Conservation (phyloP, 2,113 vertebrate genomes). For the Dascyllus trimaculatus region DNA sequence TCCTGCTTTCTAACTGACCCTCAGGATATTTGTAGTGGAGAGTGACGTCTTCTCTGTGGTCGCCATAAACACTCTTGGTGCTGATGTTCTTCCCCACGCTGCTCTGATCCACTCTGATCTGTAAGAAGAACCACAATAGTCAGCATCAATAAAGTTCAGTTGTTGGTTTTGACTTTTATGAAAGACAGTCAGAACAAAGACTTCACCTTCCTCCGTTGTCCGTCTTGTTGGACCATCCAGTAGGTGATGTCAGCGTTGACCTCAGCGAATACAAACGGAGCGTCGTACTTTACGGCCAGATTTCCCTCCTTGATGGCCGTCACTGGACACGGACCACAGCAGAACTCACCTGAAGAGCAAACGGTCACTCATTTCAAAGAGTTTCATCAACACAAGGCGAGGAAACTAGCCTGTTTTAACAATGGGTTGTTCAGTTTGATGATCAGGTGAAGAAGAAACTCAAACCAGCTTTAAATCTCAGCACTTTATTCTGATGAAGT, state of each 20-base stretch:
- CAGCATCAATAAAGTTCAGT: too few species aligned
- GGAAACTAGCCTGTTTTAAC: background rate
- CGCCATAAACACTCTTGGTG: conserved; percentile 84
- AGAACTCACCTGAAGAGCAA: conserved; percentile 75
- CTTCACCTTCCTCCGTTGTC: conserved; percentile 56
- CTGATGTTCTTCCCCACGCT: conserved; percentile 84
- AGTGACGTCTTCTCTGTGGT: conserved; percentile 84
- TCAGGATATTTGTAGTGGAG: conserved; percentile 86
- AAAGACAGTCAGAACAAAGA: background rate
- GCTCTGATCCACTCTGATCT: conserved; percentile 57
- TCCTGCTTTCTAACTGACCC: conserved; percentile 60
- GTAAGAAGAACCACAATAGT: background rate
- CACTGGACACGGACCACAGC: conserved; percentile 87
- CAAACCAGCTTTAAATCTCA: background rate
- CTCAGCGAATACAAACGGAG: conserved; percentile 85
- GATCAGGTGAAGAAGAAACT: background rate
- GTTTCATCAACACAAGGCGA: too few species aligned
- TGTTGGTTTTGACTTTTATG: too few species aligned
- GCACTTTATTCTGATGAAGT: too few species aligned
- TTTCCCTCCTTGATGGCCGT: conserved; percentile 83
- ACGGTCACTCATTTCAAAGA: background rate
- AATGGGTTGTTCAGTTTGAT: background rate
- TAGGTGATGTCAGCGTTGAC: conserved; percentile 85
- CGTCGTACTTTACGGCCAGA: conserved; percentile 82
- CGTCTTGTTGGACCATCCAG: conserved; percentile 77